Base-by-base conservation (phyloP, 2,113 vertebrate genomes). In the Menidia beryllina region DNA sequence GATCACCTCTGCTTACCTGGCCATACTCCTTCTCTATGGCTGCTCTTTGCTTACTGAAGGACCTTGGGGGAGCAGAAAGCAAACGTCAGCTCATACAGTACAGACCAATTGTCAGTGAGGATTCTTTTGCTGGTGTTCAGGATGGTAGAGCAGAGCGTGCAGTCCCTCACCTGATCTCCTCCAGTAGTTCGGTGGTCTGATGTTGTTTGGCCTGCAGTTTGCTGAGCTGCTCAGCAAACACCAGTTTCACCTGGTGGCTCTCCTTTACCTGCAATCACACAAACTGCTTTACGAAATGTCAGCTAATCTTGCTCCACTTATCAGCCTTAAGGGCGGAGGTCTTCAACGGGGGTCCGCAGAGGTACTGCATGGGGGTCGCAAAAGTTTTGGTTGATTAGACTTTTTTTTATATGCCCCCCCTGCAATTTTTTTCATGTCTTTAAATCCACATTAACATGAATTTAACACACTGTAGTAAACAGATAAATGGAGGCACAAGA, bases 11-110 rank as follows among this genome's bases (percentile, higher is more conserved):
- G 23, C 94, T 90, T 89, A 97, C 96, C 95, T 97, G 96, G 47
- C 93, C 95, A 0, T 97, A 97, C 41, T 96, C 96, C 69, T 95
- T 94, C 86, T 97, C 96, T 70, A 97, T 95, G 43, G 95, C 76
- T 0, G 96, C 94, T 21, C 96, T 92, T 78, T 97, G 96, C 82
- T 97, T 97, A 88, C 95, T 95, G 92, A 96, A 97, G 57, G 94
- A 95, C 92, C 96, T 97, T 85, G 2, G 0, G 48, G 36, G 72
- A 86, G 68, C 30, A 69, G 43, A 43, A 26, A 23, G 30, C 30
- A 34, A 34, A 34, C 45, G 47, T 9, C 43, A 34, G 5, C 30
- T 34, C 6, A 5, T 20, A 34, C 25, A 15, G 48, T 15, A 19
- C 45, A 47, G n/a, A n/a, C n/a, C n/a, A n/a, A n/a, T n/a, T n/a